Evolutionary conservation across 1,140 invertebrate species (phyloP).

Genomic region (Diabrotica virgifera): DNA sequence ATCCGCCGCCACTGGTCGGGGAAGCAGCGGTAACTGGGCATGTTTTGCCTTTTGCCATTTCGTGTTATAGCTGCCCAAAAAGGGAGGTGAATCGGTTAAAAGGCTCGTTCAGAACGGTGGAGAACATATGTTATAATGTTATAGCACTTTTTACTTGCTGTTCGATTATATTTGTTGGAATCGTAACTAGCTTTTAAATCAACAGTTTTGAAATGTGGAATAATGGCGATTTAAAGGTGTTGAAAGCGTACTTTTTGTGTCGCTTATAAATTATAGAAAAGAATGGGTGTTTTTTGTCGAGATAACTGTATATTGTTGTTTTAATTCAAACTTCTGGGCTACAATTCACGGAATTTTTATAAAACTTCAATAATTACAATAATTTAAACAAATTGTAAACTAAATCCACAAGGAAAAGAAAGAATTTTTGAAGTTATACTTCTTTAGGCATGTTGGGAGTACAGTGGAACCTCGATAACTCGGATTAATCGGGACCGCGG

Average conservation of each 20-base stretch:
- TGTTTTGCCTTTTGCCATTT: conserved; percentile 2
- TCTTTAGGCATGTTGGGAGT: too few relatives aligned
- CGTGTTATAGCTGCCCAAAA: conserved; percentile 1
- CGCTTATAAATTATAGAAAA: too few relatives aligned
- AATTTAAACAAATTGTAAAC: too few relatives aligned
- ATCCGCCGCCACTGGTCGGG: background rate
- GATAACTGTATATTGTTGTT: too few relatives aligned
- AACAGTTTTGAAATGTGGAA: conserved; percentile 2
- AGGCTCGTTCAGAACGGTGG: background rate
- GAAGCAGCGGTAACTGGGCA: background rate
- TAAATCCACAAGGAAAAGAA: too few relatives aligned
- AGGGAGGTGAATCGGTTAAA: background rate
- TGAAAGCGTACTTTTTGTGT: background rate
- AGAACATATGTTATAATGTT: conserved; percentile 1
- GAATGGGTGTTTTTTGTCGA: too few relatives aligned
- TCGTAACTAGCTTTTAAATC: background rate
- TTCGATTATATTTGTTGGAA: background rate
- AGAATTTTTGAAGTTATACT: too few relatives aligned
- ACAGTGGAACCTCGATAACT: too few relatives aligned
- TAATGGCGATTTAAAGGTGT: background rate
- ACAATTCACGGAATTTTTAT: too few relatives aligned
- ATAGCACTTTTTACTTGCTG: background rate
- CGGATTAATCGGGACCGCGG: too few relatives aligned
- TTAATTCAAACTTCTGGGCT: too few relatives aligned
- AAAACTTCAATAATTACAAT: too few relatives aligned